Conservation (phyloP, 2,888 invertebrate species). For the Belgica antarctica region DNA sequence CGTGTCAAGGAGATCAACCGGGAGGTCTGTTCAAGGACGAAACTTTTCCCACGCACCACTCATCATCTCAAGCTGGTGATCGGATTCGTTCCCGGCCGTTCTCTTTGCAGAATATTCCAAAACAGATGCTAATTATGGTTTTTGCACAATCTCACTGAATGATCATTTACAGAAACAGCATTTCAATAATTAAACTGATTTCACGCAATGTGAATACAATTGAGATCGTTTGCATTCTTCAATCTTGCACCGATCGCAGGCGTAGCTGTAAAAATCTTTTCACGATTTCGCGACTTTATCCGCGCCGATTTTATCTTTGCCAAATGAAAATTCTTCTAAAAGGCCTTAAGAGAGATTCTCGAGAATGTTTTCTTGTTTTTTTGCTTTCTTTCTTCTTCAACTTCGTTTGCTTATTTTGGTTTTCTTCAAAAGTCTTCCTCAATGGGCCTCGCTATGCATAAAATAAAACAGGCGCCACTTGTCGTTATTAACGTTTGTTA, state of each 20-base stretch:
- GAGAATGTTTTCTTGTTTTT: slow-evolving; percentile 28
- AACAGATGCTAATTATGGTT: slow-evolving; percentile 19
- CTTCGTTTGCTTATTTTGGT: neutral
- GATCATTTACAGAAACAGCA: neutral
- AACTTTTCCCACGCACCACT: slow-evolving; percentile 7
- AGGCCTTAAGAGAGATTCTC: neutral
- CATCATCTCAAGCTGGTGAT: slow-evolving; percentile 8
- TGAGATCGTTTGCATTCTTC: slow-evolving; percentile 28
- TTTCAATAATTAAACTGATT: slow-evolving; percentile 29
- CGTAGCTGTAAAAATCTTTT: neutral
- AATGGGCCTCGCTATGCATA: neutral
- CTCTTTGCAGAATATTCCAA: neutral
- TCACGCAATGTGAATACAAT: slow-evolving; percentile 41
- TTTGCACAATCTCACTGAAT: neutral
- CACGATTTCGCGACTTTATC: neutral
- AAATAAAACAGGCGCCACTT: slow-evolving; percentile 42
- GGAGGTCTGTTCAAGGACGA: slow-evolving; percentile 32
- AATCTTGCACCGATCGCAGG: slow-evolving; percentile 4
- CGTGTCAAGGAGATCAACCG: slow-evolving; percentile 13
- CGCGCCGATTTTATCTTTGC: slow-evolving; percentile 6
- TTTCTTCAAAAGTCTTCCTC: too few relatives aligned
- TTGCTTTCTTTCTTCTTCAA: slow-evolving; percentile 27
- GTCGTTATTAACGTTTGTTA: slow-evolving; percentile 38
- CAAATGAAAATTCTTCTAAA: slow-evolving; percentile 8
- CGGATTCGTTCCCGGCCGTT: neutral